phyloP scores from a whole-genome alignment of 1,140 invertebrate species.

The Drosophila hydei region DNA sequence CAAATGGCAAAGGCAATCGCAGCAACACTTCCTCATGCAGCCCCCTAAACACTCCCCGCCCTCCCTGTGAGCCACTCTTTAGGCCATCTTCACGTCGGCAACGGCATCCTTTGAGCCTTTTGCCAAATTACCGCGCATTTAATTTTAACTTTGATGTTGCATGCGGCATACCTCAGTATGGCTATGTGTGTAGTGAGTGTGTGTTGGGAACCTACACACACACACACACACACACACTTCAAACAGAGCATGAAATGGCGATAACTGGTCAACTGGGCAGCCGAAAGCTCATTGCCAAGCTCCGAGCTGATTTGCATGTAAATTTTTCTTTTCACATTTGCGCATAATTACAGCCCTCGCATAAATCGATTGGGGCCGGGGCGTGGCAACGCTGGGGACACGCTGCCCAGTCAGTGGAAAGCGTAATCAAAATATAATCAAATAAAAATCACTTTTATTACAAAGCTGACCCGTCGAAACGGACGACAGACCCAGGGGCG shows the following conservation, averaged over 20 bases:
- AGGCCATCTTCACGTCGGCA: slow-evolving; percentile 54
- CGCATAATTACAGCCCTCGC: slow-evolving; percentile 49
- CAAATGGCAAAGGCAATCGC: slow-evolving; percentile 62
- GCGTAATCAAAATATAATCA: slow-evolving; percentile 11
- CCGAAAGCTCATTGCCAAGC: slow-evolving; percentile 1
- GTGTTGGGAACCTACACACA: slow-evolving; percentile 21
- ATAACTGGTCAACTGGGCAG: slow-evolving; percentile 32
- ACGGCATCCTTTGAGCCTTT: slow-evolving; percentile 82
- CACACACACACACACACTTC: not conserved
- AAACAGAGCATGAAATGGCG: slow-evolving; percentile 52
- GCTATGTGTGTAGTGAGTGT: slow-evolving; percentile 12
- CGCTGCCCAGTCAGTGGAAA: too few species aligned
- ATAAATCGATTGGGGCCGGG: slow-evolving; percentile 22
- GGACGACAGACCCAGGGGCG: too few species aligned
- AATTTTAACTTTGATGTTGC: slow-evolving; percentile 83
- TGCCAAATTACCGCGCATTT: slow-evolving; percentile 83
- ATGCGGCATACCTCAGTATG: slow-evolving; percentile 60
- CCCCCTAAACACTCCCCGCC: not conserved
- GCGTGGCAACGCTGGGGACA: not conserved
- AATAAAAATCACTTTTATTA: slow-evolving; percentile 10
- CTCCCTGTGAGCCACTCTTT: not conserved
- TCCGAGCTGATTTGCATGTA: slow-evolving; percentile 72
- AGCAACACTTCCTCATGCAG: slow-evolving; percentile 25
- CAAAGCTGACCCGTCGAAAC: not conserved
- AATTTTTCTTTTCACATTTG: slow-evolving; percentile 57